These are phyloP conservation scores for Aplochiton taeniatus DNA, from an alignment of 2,797 vertebrate genomes.

Conservation along the genomic window DNA sequence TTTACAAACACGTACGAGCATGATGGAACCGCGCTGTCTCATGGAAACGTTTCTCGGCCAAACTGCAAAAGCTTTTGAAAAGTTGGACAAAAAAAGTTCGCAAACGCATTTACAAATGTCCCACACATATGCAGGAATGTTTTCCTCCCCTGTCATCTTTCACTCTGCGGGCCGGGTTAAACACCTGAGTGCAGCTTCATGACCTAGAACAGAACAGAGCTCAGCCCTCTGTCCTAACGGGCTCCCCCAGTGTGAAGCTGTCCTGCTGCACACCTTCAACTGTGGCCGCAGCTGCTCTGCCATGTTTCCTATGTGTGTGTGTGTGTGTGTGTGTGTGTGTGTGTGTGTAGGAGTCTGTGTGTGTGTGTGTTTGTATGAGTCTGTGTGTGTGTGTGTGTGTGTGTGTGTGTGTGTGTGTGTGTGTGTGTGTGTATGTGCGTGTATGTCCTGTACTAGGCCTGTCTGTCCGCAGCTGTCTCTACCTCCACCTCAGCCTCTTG, in stretches of 20 bases:
- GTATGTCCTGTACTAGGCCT: background rate
- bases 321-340: conserved; percentile 21
- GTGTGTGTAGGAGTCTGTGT: conserved; percentile 1
- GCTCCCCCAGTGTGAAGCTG: conserved; percentile 31
- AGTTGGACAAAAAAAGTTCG: too few relatives aligned
- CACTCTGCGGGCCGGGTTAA: too few relatives aligned
- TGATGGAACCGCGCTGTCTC: background rate
- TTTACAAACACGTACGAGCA: background rate
- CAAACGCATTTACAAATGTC: too few relatives aligned
- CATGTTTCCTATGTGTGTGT: conserved; percentile 30
- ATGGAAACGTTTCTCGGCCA: too few relatives aligned
- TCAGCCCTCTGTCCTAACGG: conserved; percentile 38
- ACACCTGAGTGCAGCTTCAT: conserved; percentile 69
- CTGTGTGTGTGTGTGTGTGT: conserved; percentile 8
- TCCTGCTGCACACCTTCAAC: conserved; percentile 54
- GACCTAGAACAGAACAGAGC: conserved; percentile 78
- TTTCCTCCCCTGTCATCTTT: too few relatives aligned
- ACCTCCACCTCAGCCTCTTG: conserved; percentile 5
- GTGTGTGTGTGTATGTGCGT: conserved; percentile 11
- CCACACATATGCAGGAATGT: too few relatives aligned
- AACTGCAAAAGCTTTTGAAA: too few relatives aligned
- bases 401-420: too few relatives aligned
- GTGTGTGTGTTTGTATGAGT: background rate
- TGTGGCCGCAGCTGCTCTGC: conserved; percentile 47
- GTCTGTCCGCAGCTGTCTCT: conserved; percentile 53